Evolutionary conservation across 1,140 invertebrate genomes (phyloP).

Genomic region (honey bee (Apis mellifera)): Amel_HAv3.1 CM009935.2:6346501-6347000

Average conservation of each 20-base stretch:
- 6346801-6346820: constrained; percentile 26
- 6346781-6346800: not conserved
- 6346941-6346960: constrained; percentile 63
- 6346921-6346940: constrained; percentile 39
- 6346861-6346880: constrained; percentile 38
- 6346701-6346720: not conserved
- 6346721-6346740: not conserved
- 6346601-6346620: not conserved
- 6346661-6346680: not conserved
- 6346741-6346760: constrained; percentile 14
- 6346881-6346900: constrained; percentile 31
- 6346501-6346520: not conserved
- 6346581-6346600: not conserved
- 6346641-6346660: no score
- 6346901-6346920: constrained; percentile 53
- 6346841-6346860: constrained; percentile 50
- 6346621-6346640: not conserved
- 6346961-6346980: constrained; percentile 59
- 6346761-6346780: constrained; percentile 12
- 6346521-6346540: not conserved
- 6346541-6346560: not conserved
- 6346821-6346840: constrained; percentile 21
- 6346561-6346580: not conserved
- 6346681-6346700: not conserved
- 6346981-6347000: constrained; percentile 42